Evolutionary conservation across 2,113 vertebrate species (phyloP), one percentile per base, ranked within the genome.

Genomic region (Mirza zaza): DNA sequence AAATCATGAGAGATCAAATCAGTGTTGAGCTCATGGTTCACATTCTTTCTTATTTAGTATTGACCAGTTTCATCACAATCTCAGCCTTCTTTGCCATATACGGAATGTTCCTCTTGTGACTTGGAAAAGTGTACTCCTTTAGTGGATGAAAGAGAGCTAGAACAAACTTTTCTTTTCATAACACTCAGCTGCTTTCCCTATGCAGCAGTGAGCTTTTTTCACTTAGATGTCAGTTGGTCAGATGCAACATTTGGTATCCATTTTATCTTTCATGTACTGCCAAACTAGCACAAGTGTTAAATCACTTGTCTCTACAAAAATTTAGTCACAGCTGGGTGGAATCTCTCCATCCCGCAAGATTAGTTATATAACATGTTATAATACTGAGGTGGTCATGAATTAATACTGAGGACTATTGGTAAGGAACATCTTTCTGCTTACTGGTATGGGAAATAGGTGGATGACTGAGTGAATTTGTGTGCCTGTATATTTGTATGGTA

Each of bases 31-130:
- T 97, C 50, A 25, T 75, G 15, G 21, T 96, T 63, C 8, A 12
- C 87, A 23, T 77, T 86, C 70, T 84, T 96, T 81, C 65, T 86
- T 91, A 59, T 48, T 97, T 84, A 52, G 3, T 81, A 73, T 90
- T 45, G 42, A 76, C 84, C 36, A 48, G 32, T 93, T 93, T 97
- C 94, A 86, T 4, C 83, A 77, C 89, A 42, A 13, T 34, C 86
- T 97, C 87, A 86, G 73, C 57, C 25, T 45, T 87, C 0, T 6
- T 93, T 92, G 73, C 57, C 86, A 17, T n/a, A 59, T 29, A 17
- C 82, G 90, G 67, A 94, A 65, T 87, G 67, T 95, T 97, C 93
- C 93, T 75, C 86, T 89, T 94, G 73, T 87, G 61, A 97, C 65
- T 70, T 82, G 59, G 55, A 65, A 80, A 95, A 88, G 34, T 96